phyloP scores from a whole-genome alignment of 2,888 invertebrate species.

The Apocheima hispidaria region DNA sequence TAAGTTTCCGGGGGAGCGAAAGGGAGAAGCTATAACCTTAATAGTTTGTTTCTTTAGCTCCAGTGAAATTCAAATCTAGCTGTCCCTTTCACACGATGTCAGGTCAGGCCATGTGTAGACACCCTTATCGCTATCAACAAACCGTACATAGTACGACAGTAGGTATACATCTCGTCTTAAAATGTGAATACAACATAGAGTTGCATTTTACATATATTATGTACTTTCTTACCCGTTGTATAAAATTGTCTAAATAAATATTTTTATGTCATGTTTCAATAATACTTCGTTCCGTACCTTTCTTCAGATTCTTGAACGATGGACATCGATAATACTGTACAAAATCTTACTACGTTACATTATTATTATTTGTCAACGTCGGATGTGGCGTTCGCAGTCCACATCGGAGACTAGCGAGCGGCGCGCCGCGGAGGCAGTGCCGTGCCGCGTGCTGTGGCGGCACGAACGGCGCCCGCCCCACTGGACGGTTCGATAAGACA shows the following conservation, averaged over 20 bases:
- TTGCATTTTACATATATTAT: constrained; percentile 38
- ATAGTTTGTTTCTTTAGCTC: no score
- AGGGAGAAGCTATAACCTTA: no score
- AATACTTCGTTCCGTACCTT: constrained; percentile 53
- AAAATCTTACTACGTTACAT: constrained; percentile 49
- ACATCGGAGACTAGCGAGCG: not conserved
- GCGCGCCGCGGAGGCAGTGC: not conserved
- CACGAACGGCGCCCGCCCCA: constrained; percentile 3
- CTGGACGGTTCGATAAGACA: constrained; percentile 63
- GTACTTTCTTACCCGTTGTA: constrained; percentile 39
- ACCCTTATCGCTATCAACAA: constrained; percentile 15
- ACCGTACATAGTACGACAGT: constrained; percentile 51
- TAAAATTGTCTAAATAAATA: constrained; percentile 63
- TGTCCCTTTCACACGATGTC: no score
- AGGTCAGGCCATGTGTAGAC: no score
- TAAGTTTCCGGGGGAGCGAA: no score
- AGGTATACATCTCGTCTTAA: constrained; percentile 31
- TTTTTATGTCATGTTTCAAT: constrained; percentile 51
- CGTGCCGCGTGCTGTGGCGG: constrained; percentile 8
- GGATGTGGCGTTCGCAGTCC: not conserved
- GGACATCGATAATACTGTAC: constrained; percentile 66
- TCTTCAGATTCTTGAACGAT: constrained; percentile 39
- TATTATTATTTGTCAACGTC: constrained; percentile 25
- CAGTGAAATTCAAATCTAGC: no score
- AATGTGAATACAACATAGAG: constrained; percentile 44